Evolutionary conservation across 2,888 invertebrate species (phyloP).

Genomic region (Meta bourneti): DNA sequence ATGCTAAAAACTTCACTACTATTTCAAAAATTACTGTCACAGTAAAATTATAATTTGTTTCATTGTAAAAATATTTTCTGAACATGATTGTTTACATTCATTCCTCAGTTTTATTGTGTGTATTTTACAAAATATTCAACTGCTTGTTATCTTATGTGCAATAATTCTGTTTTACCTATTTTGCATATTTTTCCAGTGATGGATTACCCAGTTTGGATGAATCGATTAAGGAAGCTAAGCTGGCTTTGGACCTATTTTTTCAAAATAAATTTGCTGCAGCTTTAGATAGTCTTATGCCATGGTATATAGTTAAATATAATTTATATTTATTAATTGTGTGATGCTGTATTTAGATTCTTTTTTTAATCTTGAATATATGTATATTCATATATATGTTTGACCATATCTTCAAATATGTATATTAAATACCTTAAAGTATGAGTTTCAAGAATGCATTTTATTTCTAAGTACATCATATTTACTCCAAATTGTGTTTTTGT

Average conservation of each 20-base stretch:
- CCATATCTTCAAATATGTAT: too few relatives aligned
- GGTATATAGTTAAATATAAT: conserved; percentile 83
- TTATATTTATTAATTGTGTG: background rate
- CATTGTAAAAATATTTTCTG: background rate
- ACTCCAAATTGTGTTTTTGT: too few relatives aligned
- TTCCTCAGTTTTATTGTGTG: background rate
- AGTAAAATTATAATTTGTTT: too few relatives aligned
- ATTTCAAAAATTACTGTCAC: too few relatives aligned
- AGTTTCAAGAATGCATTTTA: too few relatives aligned
- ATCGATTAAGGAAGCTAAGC: conserved; percentile 73
- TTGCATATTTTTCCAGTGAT: conserved; percentile 37
- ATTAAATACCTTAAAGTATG: too few relatives aligned
- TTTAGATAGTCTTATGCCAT: conserved; percentile 88
- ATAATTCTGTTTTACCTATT: background rate
- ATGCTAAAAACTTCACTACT: too few relatives aligned
- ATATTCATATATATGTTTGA: too few relatives aligned
- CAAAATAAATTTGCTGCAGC: conserved; percentile 94
- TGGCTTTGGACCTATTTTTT: conserved; percentile 88
- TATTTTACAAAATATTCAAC: background rate
- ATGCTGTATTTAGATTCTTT: background rate
- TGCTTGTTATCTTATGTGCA: background rate
- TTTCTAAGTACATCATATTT: too few relatives aligned
- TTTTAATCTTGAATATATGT: background rate
- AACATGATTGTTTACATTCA: background rate
- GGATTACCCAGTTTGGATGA: conserved; percentile 73